These are phyloP conservation scores for Malacoctenus gilli DNA, from an alignment of 2,797 vertebrate species.

Conservation along the genomic window DNA sequence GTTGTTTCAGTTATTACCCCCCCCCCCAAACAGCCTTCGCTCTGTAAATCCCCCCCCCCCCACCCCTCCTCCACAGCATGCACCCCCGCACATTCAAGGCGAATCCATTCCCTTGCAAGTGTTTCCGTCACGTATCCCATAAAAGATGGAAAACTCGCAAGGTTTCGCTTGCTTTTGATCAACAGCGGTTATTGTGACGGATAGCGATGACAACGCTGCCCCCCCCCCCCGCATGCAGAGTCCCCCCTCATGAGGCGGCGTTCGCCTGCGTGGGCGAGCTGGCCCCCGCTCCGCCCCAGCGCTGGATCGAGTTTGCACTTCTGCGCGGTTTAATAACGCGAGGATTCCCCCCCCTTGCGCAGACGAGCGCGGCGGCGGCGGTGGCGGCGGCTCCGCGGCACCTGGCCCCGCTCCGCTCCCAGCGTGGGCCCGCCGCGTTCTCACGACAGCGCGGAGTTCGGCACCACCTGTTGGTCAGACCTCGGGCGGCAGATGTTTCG, in stretches of 20 bases:
- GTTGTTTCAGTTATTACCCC: slow-evolving; percentile 70
- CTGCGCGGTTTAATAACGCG: slow-evolving; percentile 65
- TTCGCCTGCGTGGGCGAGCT: slow-evolving; percentile 54
- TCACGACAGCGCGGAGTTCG: slow-evolving; percentile 69
- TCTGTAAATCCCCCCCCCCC: slow-evolving; percentile 23
- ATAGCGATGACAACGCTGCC: neutral
- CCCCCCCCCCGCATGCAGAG: slow-evolving; percentile 2
- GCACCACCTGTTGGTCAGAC: slow-evolving; percentile 76
- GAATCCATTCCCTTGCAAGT: slow-evolving; percentile 27
- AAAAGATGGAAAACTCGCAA: slow-evolving; percentile 6
- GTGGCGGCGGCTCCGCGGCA: slow-evolving; percentile 66
- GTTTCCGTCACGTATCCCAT: slow-evolving; percentile 20
- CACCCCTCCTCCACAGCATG: no score
- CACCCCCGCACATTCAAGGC: no score
- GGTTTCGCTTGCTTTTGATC: slow-evolving; percentile 16
- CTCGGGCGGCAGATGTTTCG: slow-evolving; percentile 73
- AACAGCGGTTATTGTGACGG: slow-evolving; percentile 35
- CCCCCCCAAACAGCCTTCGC: slow-evolving; percentile 56
- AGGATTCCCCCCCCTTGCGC: slow-evolving; percentile 56
- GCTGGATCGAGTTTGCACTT: slow-evolving; percentile 69
- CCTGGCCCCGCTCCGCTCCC: slow-evolving; percentile 66
- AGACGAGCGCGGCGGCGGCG: slow-evolving; percentile 71
- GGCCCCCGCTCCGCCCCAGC: slow-evolving; percentile 45
- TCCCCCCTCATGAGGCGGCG: slow-evolving; percentile 23
- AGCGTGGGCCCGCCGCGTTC: slow-evolving; percentile 62